Base-by-base conservation (phyloP, 2,113 vertebrate species). In the Struthidea cinerea region DNA sequence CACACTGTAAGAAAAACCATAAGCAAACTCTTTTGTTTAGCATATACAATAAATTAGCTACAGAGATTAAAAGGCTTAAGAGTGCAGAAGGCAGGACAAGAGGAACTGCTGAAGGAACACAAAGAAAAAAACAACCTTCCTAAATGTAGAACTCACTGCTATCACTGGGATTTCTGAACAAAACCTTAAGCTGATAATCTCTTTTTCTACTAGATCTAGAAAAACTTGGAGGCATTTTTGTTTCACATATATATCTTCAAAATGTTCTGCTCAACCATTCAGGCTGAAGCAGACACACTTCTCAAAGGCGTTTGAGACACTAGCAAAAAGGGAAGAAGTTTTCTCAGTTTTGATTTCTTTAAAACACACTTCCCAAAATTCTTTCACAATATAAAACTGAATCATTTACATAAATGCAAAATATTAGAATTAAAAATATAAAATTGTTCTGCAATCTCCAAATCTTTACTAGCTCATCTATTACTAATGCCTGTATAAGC, bases 241-340 rank as follows among this genome's bases (percentile, higher is more conserved):
- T 75, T 78, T 79, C 70, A 67, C 6, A 2, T 41, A 33, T 8
- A 5, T 32, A 78, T 42, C 57, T 89, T 60, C 35, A 80, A 63
- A 76, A 81, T 37, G 12, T 61, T 87, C 81, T 84, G 46, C 52
- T 78, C 49, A 83, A 46, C 26, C 44, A 35, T 5, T 14, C 65
- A 49, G 28, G 35, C 65, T 90, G 50, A 77, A 61, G 46, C 35
- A 80, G 49, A 42, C 24, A 76, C 12, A 26, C 7, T 41, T 87
- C 65, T 85, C 42, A 28, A 18, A 26, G 32, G 47, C 0, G 0
- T 22, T 26, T 33, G 8, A 84, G 21, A 53, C 33, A 32, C 33
- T 1, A 41, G 26, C 0, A 2, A 82, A 75, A 75, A 81, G 9
- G 3, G 27, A 33, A 52, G 12, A 78, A 0, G 2, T 39, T 56